phyloP scores from a whole-genome alignment of 2,888 invertebrate genomes.

The Eustalomyia histrio region DNA sequence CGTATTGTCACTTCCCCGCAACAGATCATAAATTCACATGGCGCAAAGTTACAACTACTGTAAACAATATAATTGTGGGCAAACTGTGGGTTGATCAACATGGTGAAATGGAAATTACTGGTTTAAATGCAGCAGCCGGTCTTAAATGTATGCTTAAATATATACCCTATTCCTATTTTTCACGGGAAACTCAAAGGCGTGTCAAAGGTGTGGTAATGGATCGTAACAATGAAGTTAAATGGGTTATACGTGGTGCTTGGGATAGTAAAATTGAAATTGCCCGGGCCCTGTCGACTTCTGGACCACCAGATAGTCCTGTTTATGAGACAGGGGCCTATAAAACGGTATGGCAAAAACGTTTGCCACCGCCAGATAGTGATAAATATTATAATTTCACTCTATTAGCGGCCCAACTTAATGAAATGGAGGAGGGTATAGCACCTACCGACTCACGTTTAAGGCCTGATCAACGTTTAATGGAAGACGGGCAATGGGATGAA shows the following conservation, averaged over 20 bases:
- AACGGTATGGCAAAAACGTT: slow-evolving; percentile 91
- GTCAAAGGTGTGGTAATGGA: slow-evolving; percentile 91
- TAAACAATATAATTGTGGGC: slow-evolving; percentile 99
- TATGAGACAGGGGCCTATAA: slow-evolving; percentile 94
- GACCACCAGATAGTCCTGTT: slow-evolving; percentile 88
- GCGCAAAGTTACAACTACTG: slow-evolving; percentile 98
- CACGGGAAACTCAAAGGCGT: slow-evolving; percentile 95
- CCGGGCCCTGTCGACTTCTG: slow-evolving; percentile 87
- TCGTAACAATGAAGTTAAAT: slow-evolving; percentile 86
- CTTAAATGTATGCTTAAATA: slow-evolving; percentile 98
- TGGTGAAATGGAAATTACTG: slow-evolving; percentile 98
- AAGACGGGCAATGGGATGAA: slow-evolving; percentile 94
- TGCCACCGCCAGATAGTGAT: slow-evolving; percentile 85
- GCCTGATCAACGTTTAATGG: slow-evolving; percentile 99
- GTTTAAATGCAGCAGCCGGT: slow-evolving; percentile 90
- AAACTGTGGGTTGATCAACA: slow-evolving; percentile 99
- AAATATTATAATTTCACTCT: slow-evolving; percentile 96
- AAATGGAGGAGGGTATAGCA: slow-evolving; percentile 93
- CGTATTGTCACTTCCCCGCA: slow-evolving; percentile 84
- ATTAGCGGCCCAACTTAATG: slow-evolving; percentile 97
- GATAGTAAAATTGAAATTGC: slow-evolving; percentile 97
- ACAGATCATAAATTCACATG: slow-evolving; percentile 95
- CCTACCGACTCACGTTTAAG: slow-evolving; percentile 95
- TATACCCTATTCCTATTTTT: slow-evolving; percentile 99
- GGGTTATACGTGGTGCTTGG: slow-evolving; percentile 93